Conservation (phyloP, 2,888 invertebrate genomes). For the Cenopis cana region DNA sequence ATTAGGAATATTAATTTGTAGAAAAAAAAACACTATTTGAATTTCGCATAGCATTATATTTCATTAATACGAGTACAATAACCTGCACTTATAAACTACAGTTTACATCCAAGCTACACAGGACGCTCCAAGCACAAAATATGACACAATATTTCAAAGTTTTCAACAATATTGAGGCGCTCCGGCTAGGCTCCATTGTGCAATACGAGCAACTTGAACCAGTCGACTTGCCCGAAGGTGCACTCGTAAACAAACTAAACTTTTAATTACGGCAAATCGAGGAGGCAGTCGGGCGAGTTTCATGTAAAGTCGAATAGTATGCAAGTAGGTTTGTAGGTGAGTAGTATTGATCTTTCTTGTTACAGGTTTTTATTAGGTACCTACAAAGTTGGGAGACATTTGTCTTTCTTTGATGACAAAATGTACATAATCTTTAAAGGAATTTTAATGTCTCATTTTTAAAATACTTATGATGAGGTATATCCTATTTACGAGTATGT, state of each 20-base stretch:
- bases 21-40: too few species aligned
- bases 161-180: conserved; percentile 66
- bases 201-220: conserved; percentile 57
- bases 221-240: conserved; percentile 75
- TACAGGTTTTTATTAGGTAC: neutral
- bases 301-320: conserved; percentile 24
- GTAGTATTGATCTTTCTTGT: neutral
- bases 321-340: conserved; percentile 46
- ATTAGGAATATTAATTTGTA: too few species aligned
- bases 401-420: too few species aligned
- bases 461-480: too few species aligned
- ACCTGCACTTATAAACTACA: neutral
- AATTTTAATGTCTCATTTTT: too few species aligned
- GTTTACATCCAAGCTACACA: conserved; percentile 14
- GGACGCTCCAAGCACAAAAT: conserved; percentile 45
- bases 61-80: neutral
- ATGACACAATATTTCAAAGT: conserved; percentile 65
- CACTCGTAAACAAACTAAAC: conserved; percentile 77
- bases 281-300: conserved; percentile 47
- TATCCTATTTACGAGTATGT: too few species aligned
- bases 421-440: too few species aligned
- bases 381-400: too few species aligned
- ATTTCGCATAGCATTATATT: neutral
- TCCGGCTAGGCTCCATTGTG: conserved; percentile 64
- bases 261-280: conserved; percentile 80